Evolutionary conservation across 2,888 invertebrate genomes (phyloP), one percentile per base, ranked within the genome.

Genomic region (Cephus sareptanus): DNA sequence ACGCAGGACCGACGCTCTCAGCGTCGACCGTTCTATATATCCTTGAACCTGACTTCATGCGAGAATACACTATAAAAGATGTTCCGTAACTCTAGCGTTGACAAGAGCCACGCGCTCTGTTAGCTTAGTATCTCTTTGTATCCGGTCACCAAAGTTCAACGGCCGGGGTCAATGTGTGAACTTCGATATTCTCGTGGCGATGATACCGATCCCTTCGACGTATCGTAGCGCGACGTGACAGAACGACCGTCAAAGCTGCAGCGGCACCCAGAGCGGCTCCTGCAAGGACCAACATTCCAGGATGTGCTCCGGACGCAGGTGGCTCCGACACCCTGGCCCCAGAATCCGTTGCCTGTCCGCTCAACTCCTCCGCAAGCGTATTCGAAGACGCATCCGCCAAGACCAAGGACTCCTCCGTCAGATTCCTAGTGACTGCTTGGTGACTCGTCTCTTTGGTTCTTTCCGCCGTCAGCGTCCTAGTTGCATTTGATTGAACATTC

Each of bases 81-180:
- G 56, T 56, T 56, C 23, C 56, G 6, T 56, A 23, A 23, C 56
- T 56, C 9, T 56, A 56, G 23, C 9, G 23, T 23, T 23, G 56
- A 56, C 23, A 56, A 23, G 23, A 56, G 23, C 56, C 30, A 34
- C 34, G 15, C 30, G 71, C 3, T 23, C 30, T 23, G 56, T 23
- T 56, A 15, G 23, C 6, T 23, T 23, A 56, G 56, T 56, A 56
- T 56, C 56, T 23, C 0, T 56, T 56, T 15, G 6, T 56, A 56
- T 56, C 56, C 23, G 31, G 94, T 95, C 95, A 95, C 95, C 95
- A 95, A 81, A 95, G 92, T 86, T 95, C 95, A 74, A 94, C 93
- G 76, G 95, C 94, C 79, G 94, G 94, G 69, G 93, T 92, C 83
- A 93, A 86, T 82, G 92, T 92, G 85, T 92, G 92, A 90, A 95